Conservation (phyloP, 2,797 vertebrate species). For the Eleutherodactylus coqui region DNA sequence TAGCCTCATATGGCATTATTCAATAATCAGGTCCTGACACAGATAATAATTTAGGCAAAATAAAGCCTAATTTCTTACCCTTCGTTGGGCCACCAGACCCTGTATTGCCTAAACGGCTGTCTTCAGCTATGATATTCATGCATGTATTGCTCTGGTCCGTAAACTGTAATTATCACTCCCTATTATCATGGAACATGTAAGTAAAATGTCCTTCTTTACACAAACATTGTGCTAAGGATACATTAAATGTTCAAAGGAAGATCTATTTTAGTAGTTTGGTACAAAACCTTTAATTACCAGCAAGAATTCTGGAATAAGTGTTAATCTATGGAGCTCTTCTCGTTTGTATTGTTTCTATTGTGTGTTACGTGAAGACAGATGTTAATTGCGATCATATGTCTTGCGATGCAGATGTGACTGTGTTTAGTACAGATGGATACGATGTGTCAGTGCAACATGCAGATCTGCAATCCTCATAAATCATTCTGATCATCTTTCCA, state of each 20-base stretch:
- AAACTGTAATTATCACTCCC: constrained; percentile 45
- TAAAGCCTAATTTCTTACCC: neutral
- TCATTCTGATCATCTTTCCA: neutral
- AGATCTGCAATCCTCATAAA: neutral
- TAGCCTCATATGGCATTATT: neutral
- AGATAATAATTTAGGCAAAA: neutral
- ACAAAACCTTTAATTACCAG: constrained; percentile 70
- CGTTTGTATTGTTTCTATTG: constrained; percentile 58
- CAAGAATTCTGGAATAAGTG: constrained; percentile 65
- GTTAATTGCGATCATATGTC: constrained; percentile 34
- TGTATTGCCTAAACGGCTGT: neutral
- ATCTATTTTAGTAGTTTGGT: constrained; percentile 68
- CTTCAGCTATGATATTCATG: neutral
- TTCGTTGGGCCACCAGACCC: neutral
- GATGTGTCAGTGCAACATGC: constrained; percentile 22
- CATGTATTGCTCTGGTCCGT: neutral
- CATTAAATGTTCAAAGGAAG: constrained; percentile 70
- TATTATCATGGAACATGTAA: constrained; percentile 42
- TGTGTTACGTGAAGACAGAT: constrained; percentile 62
- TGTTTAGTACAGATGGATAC: neutral
- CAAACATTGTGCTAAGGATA: constrained; percentile 58
- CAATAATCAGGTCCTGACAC: neutral
- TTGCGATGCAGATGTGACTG: constrained; percentile 37
- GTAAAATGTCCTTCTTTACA: constrained; percentile 63
- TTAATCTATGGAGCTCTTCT: constrained; percentile 62